Conservation (phyloP, 2,888 invertebrate genomes). For the Sepioteuthis lessoniana region DNA sequence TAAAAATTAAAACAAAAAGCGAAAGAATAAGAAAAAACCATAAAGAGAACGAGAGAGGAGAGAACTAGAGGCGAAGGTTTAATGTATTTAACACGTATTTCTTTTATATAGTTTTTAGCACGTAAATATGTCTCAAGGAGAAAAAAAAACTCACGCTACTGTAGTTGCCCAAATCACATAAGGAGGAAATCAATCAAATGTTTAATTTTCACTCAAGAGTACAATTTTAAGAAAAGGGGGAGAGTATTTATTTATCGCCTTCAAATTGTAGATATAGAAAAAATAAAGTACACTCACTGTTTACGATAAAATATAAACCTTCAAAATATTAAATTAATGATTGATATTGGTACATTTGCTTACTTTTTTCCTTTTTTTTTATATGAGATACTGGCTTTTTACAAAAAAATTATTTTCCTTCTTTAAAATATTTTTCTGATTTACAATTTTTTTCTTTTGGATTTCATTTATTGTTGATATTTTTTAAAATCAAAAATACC, state of each 20-base stretch:
- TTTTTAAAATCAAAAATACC: too few species aligned
- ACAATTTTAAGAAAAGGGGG: background rate
- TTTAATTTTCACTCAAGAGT: conserved; percentile 11
- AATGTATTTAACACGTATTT: background rate
- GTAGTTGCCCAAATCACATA: background rate
- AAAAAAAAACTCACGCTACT: background rate
- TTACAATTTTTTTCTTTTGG: too few species aligned
- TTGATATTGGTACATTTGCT: too few species aligned
- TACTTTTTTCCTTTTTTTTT: too few species aligned
- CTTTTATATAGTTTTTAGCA: background rate
- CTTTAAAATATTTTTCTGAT: too few species aligned
- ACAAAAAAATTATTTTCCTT: too few species aligned
- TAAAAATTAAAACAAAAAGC: background rate
- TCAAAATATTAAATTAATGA: too few species aligned
- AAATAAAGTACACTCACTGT: too few species aligned
- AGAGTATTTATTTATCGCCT: background rate
- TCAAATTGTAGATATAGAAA: background rate
- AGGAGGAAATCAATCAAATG: background rate
- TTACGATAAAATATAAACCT: too few species aligned
- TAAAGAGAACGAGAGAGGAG: background rate
- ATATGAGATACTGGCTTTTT: too few species aligned
- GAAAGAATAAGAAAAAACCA: background rate
- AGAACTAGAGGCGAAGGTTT: background rate
- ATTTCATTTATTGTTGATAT: too few species aligned
- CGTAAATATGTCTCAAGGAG: conserved; percentile 14